These are phyloP conservation scores for Prionace glauca DNA, from an alignment of 2,797 vertebrate species.

Conservation along the genomic window DNA sequence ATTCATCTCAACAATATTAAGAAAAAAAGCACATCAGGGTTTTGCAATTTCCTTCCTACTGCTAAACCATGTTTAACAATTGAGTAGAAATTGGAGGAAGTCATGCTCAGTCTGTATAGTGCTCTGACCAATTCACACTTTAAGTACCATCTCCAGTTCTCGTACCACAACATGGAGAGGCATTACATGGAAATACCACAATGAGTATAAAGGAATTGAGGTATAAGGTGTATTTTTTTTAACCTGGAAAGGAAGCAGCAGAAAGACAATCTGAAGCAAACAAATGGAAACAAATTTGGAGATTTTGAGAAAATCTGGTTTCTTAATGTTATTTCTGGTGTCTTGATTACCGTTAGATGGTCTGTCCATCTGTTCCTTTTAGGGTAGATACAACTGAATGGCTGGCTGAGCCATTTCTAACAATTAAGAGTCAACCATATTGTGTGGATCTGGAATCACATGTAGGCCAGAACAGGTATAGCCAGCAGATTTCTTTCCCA, in stretches of 20 bases:
- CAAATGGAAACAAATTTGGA: not conserved
- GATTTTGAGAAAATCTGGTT: not conserved
- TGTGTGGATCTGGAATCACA: too few species aligned
- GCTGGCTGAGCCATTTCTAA: too few species aligned
- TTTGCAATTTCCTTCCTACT: not conserved
- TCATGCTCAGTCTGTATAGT: not conserved
- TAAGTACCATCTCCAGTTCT: not conserved
- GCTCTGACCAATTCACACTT: not conserved
- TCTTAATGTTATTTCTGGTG: not conserved
- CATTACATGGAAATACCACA: not conserved
- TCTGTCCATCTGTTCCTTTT: too few species aligned
- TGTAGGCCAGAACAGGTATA: too few species aligned
- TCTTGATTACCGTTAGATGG: too few species aligned
- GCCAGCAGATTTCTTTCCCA: too few species aligned
- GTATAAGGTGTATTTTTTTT: not conserved
- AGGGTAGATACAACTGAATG: too few species aligned
- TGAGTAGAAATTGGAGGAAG: not conserved
- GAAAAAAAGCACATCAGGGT: not conserved
- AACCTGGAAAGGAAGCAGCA: not conserved
- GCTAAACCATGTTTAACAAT: not conserved
- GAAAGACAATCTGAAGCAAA: not conserved
- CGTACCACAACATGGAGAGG: not conserved
- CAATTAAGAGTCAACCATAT: too few species aligned
- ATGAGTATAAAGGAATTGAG: not conserved
- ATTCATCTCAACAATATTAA: not conserved